Conservation (phyloP, 1,140 invertebrate species). For the Geopemphigus sp. region DNA sequence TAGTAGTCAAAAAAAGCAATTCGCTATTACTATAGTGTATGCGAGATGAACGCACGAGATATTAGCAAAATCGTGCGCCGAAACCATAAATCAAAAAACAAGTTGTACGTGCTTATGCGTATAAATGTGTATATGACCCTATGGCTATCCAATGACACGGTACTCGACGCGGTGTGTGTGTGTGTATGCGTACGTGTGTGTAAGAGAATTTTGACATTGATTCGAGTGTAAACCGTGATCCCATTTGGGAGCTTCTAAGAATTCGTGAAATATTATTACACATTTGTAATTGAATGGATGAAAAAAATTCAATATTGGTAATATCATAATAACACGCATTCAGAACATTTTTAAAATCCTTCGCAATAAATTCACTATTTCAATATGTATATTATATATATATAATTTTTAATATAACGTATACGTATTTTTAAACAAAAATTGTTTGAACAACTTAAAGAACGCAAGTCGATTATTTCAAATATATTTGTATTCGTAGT, state of each 20-base stretch:
- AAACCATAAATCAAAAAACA: background rate
- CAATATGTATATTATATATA: too few relatives aligned
- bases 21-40: background rate
- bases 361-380: too few relatives aligned
- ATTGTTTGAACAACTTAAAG: too few relatives aligned
- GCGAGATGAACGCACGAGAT: background rate
- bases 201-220: background rate
- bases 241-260: background rate
- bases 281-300: background rate
- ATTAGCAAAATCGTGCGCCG: background rate
- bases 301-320: background rate
- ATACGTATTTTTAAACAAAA: too few relatives aligned
- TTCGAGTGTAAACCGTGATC: background rate
- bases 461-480: too few relatives aligned
- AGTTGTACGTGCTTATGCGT: background rate
- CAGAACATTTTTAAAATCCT: too few relatives aligned
- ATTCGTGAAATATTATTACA: background rate
- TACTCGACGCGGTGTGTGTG: background rate
- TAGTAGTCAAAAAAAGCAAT: too few relatives aligned
- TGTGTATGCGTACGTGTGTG: too few relatives aligned
- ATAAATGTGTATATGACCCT: background rate
- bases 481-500: too few relatives aligned
- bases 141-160: background rate
- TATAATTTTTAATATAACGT: too few relatives aligned
- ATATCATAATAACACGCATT: background rate